phyloP scores from a whole-genome alignment of 2,113 vertebrate genomes.

The Gnathonemus echidnorhynchus region DNA sequence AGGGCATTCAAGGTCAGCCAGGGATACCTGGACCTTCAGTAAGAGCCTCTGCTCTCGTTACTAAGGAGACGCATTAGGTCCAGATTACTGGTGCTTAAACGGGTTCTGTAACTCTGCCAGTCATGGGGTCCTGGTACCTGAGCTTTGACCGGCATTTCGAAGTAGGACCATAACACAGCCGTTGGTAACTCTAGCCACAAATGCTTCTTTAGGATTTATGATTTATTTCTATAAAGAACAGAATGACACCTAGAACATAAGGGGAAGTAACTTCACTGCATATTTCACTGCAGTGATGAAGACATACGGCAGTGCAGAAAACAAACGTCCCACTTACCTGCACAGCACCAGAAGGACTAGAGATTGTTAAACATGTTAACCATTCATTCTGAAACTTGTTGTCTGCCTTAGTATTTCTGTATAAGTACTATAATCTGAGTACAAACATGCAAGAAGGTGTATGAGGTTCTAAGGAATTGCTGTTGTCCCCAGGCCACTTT shows the following conservation, averaged over 20 bases:
- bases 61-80: neutral
- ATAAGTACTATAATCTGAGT: neutral
- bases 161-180: neutral
- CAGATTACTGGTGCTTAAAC: neutral
- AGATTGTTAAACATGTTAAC: neutral
- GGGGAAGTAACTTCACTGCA: neutral
- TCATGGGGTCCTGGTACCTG: neutral
- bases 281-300: neutral
- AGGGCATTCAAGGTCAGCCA: conserved; percentile 60
- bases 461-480: neutral
- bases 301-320: neutral
- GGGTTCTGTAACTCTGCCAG: neutral
- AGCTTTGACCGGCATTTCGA: neutral
- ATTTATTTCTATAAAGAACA: neutral
- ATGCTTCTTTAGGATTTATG: neutral
- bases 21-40: conserved; percentile 67
- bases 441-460: neutral
- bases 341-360: neutral
- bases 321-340: neutral
- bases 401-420: neutral
- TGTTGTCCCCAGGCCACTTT: conserved; percentile 59
- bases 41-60: conserved; percentile 36
- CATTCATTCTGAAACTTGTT: neutral
- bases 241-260: neutral
- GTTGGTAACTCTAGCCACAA: neutral